Evolutionary conservation across 2,797 vertebrate species (phyloP).

Genomic region (Smutsia gigantea): DNA sequence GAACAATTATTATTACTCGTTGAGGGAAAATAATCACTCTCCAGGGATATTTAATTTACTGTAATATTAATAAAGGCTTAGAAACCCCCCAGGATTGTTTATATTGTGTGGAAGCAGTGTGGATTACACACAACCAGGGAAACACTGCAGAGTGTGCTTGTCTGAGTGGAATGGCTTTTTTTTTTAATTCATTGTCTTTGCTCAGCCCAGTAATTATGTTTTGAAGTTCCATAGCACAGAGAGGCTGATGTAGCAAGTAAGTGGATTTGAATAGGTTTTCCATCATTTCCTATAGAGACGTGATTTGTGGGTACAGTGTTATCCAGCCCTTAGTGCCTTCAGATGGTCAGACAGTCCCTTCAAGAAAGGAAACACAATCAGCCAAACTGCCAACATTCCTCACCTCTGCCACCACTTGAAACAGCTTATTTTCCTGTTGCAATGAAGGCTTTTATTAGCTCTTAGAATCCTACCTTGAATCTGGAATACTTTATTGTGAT

Average conservation of each 20-base stretch:
- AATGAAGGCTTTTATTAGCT: not conserved
- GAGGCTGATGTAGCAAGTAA: constrained; percentile 39
- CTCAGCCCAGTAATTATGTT: constrained; percentile 63
- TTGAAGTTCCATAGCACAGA: constrained; percentile 35
- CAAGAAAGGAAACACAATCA: constrained; percentile 58
- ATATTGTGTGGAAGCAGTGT: not conserved
- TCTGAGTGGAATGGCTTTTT: not conserved
- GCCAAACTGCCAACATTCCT: constrained; percentile 39
- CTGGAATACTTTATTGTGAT: not conserved
- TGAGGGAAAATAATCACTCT: constrained; percentile 19
- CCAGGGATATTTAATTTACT: not conserved
- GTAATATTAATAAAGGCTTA: not conserved
- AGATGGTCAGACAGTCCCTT: not conserved
- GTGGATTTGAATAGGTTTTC: constrained; percentile 16
- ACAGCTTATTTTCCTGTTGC: constrained; percentile 48
- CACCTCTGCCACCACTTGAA: not conserved
- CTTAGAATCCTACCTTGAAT: not conserved
- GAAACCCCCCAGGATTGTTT: constrained; percentile 8
- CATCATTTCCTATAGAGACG: constrained; percentile 61
- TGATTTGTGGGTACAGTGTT: constrained; percentile 57
- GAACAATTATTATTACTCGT: not conserved
- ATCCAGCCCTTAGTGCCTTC: not conserved
- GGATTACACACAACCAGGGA: not conserved
- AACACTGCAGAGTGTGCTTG: not conserved
- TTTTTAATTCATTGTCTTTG: constrained; percentile 51